A percentile compares a stretch with the other conserved stretches of the same genome.
phyloP scores from a whole-genome alignment of 1,140 invertebrate genomes.

The Drosophila ercepeae region DNA sequence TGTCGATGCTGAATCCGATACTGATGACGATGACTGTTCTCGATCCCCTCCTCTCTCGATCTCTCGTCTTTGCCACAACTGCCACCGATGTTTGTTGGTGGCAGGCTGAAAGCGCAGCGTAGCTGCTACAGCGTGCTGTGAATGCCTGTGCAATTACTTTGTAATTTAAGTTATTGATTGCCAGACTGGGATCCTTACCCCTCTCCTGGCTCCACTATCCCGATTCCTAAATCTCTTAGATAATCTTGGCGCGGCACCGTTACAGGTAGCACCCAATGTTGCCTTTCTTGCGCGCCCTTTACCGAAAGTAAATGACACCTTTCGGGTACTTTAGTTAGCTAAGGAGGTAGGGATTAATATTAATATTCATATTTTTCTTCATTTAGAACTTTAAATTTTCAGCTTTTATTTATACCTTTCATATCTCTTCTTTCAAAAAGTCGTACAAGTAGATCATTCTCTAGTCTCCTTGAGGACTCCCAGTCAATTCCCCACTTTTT shows the following conservation, averaged over 20 bases:
- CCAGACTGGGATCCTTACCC: conserved; percentile 49
- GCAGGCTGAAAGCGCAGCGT: conserved; percentile 38
- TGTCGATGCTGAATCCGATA: conserved; percentile 15
- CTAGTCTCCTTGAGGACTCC: neutral
- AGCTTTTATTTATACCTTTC: no score
- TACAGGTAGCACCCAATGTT: conserved; percentile 68
- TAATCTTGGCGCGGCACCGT: conserved; percentile 67
- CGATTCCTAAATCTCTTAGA: conserved; percentile 47
- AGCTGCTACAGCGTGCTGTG: conserved; percentile 73
- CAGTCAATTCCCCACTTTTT: conserved; percentile 15
- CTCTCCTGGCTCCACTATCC: conserved; percentile 2
- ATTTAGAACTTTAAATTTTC: no score
- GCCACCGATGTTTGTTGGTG: conserved; percentile 18
- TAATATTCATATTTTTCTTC: neutral
- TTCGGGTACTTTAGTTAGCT: conserved; percentile 18
- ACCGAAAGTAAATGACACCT: conserved; percentile 41
- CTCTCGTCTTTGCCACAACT: conserved; percentile 6
- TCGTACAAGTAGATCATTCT: conserved; percentile 16
- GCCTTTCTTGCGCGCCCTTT: conserved; percentile 19
- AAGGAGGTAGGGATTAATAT: neutral
- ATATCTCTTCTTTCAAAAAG: neutral
- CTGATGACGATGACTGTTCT: conserved; percentile 20
- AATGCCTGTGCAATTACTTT: conserved; percentile 83
- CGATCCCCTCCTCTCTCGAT: neutral
- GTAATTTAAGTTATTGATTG: conserved; percentile 84